Evolutionary conservation across 64 coral and sea anemone genomes (phyloP), one percentile per base, ranked within the genome.

Genomic region (Stylophora pistillata): DNA sequence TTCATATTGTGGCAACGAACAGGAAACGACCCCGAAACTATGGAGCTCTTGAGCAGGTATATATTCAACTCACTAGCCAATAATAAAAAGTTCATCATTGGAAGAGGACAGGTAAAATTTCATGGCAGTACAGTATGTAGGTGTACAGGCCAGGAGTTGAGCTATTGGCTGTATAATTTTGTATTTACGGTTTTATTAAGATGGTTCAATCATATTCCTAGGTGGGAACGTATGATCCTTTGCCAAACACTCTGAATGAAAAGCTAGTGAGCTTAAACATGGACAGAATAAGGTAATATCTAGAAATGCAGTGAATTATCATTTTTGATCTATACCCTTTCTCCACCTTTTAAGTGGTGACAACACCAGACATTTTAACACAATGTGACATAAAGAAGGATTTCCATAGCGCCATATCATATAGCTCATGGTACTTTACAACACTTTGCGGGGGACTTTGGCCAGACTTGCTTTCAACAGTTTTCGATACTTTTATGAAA

Each of bases 171-270:
- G 37, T 47, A 0, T 0, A 47, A 47, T 47, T 47, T 47, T 47
- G 37, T 47, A 47, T 47, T 47, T 47, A 7, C 37, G 37, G 3
- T 47, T 47, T 47, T 7, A 73, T 25, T 72, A 2, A 74, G 16
- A 20, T 74, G 27, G 9, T 15, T 13, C 9, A 53, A 10, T 47
- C 53, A 28, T 5, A 58, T 20, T 89, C 83, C 9, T 76, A 98
- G 97, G 91, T 99, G 78, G 97, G 97, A 7, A 95, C 93, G 3
- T 99, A 85, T 91, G 97, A 99, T 72, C 97, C 97, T n/a, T 68
- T 95, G 31, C 97, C 97, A 88, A 99, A 99, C 78, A 88, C 74
- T 23, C 89, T 88, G 72, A 99, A 99, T 88, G 93, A 99, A 66
- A 99, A 95, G 65, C 74, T 99, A 71, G 93, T 93, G 10, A 95